Evolutionary conservation across 2,797 vertebrate species (phyloP), one percentile per base, ranked within the genome.

Genomic region (Coregonus ussuriensis): DNA sequence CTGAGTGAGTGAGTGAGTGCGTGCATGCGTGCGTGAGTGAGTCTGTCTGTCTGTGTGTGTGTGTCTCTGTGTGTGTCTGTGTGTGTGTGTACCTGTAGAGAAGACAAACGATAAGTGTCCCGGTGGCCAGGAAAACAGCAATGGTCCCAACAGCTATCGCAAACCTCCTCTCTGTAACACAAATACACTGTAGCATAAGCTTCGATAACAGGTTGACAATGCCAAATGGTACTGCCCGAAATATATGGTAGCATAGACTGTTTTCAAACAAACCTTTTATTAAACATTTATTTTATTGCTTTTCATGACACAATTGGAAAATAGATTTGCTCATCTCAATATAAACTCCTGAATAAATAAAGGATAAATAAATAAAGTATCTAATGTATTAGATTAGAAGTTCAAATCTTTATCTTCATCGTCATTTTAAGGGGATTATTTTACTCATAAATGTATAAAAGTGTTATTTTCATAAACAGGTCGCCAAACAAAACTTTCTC

Each of bases 121-220:
- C 83, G 3, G 54, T 35, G 13, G 75, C 76, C 13, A 89, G 51
- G 63, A 86, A 33, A 54, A 80, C 77, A 29, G 80, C 78, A 63
- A 87, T 83, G 51, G 87, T 75, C 14, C 78, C 82, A 66, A 79
- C 53, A 52, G 85, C 82, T 76, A 87, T 82, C 1, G 73, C 77
- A 41, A 84, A 72, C 31, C 56, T 84, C 37, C 76, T 59, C 33
- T 88, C 87, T 89, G 84, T 62, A 82, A 80, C n/a, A 82, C 11
- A 75, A 52, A 52, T 18, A 21, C 3, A 37, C 18, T 51, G 18
- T n/a, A 62, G 29, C 31, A 73, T n/a, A 31, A 59, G 53, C 33
- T 59, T 13, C 14, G 13, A 72, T 29, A 33, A 14, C 63, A 29
- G 25, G 18, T 59, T 7, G 0, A 59, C n/a, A 2, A 59, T 9